Conservation (phyloP, 2,888 invertebrate species). For the Hemithea aestivaria region DNA sequence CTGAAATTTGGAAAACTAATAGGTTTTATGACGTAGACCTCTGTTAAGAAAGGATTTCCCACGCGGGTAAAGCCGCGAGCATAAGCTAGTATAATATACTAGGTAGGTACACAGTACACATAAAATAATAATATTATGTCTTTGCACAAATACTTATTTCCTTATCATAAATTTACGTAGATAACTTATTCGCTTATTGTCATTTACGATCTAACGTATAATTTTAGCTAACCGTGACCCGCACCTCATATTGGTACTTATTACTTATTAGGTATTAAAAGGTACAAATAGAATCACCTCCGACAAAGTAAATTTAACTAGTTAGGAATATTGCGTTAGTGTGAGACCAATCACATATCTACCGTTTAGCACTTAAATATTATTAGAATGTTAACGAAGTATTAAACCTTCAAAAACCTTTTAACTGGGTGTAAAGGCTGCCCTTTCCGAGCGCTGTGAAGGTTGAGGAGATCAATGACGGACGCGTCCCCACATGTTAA, state of each 20-base stretch:
- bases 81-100: too few relatives aligned
- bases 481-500: slow-evolving; percentile 32
- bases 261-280: background rate
- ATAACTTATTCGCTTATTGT: too few relatives aligned
- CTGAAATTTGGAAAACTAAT: too few relatives aligned
- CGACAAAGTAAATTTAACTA: slow-evolving; percentile 11
- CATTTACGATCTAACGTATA: too few relatives aligned
- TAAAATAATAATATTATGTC: too few relatives aligned
- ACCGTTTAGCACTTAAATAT: slow-evolving; percentile 13
- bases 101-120: too few relatives aligned
- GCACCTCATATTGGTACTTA: too few relatives aligned
- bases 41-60: too few relatives aligned
- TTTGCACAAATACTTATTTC: too few relatives aligned
- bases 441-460: slow-evolving; percentile 17
- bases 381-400: slow-evolving; percentile 9
- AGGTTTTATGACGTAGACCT: too few relatives aligned
- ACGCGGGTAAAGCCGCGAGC: too few relatives aligned
- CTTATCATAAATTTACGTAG: too few relatives aligned
- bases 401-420: slow-evolving; percentile 27
- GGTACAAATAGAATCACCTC: background rate
- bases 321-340: slow-evolving; percentile 1
- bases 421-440: slow-evolving; percentile 4
- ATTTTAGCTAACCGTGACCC: background rate
- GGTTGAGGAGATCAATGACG: slow-evolving; percentile 30
- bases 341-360: slow-evolving; percentile 3